Evolutionary conservation across 2,888 invertebrate species (phyloP), one percentile per base, ranked within the genome.

Genomic region (Cryptus viduatorius): DNA sequence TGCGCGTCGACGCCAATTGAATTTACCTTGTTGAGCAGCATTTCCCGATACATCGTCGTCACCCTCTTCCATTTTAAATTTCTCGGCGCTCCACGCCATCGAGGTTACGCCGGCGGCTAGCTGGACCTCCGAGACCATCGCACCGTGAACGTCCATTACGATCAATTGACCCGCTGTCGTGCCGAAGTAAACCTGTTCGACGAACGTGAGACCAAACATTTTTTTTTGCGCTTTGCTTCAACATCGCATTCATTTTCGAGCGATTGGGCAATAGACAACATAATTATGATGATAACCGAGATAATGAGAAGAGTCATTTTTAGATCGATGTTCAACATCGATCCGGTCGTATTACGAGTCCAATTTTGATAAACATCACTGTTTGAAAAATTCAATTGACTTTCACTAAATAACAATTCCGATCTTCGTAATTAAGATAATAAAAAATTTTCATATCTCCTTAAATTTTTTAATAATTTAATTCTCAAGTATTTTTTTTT

Each of bases 21-120:
- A 76, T 71, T 84, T 85, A 89, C 90, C 90, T 89, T 86, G 86
- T 64, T 90, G 89, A 67, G 90, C 82, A 86, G 87, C 87, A 10
- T 90, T 91, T 77, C 90, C 91, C 56, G 90, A 89, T 59, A 92
- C 89, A 77, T 95, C 95, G 87, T 97, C 98, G 90, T 97, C 97
- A 0, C 97, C 97, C 93, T 98, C 98, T 93, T 98, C 98, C 98
- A 99, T 98, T 94, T 98, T 98, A 94, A 99, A 99, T 92, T 98
- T 98, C 93, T 98, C 98, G 92, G 99, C 98, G 24, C 98, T 98
- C 99, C 99, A 99, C 16, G 98, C 97, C 98, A 99, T 98, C 68
- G 97, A 96, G 1, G 96, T 96, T 89, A 99, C 98, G 8, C 97
- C 97, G 44, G 93, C 92, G 44, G 92, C 92, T 29, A 94, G 86